Evolutionary conservation across 2,888 invertebrate species (phyloP), one percentile per base, ranked within the genome.

Genomic region (Halictus ligatus): DNA sequence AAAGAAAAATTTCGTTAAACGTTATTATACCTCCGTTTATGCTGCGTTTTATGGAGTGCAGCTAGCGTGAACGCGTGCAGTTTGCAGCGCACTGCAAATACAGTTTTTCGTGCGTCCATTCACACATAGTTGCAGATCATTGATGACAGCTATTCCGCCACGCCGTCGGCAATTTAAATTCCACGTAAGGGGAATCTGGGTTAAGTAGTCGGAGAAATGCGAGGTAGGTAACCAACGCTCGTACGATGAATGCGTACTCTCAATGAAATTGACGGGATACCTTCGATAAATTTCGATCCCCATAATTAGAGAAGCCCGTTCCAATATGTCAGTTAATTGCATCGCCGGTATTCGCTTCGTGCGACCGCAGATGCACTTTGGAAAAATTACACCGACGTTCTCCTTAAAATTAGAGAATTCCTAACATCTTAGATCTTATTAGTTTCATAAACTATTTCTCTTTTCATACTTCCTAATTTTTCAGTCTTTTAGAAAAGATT

Each of bases 171-270:
- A n/a, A 67, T 78, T 78, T 78, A 60, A 84, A 84, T 84, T 84
- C 83, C 67, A n/a, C 67, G 21, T n/a, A 46, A 25, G 50, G 10
- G 40, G 64, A 73, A 84, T 80, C 74, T 80, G 69, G 83, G 83
- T 80, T 84, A 84, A 84, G 76, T 84, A 76, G 83, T n/a, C 80
- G 73, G 73, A 75, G 78, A 81, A 84, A 84, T 81, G 75, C 69
- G 77, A 67, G 60, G 76, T 78, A 81, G 74, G 71, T 74, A 69
- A 74, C 69, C 67, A 78, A 84, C 73, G 75, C 43, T 80, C 76
- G 67, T 64, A 67, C n/a, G 73, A 67, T 46, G 74, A 80, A 74
- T 67, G 64, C 60, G 25, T 73, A 78, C 46, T 60, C 25, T 60
- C 29, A 75, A 78, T 78, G 74, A 48, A 43, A 73, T 54, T n/a